Evolutionary conservation across 2,797 vertebrate genomes (phyloP).

Genomic region (Gobionotothen gibberifrons): DNA sequence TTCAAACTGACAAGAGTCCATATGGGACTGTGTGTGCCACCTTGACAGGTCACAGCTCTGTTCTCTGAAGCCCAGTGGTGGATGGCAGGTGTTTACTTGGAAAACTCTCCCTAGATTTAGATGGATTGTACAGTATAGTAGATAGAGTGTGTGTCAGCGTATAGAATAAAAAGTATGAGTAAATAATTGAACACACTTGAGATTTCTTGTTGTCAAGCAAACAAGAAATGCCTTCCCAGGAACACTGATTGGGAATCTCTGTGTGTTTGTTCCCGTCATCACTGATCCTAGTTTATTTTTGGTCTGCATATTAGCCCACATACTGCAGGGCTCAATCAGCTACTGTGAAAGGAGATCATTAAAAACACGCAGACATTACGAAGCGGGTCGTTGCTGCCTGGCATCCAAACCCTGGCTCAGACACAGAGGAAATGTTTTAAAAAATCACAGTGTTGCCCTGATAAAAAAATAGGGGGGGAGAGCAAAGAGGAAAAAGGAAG

Average conservation of each 20-base stretch:
- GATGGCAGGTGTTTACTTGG: constrained; percentile 32
- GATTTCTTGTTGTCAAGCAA: neutral
- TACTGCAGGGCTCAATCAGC: constrained; percentile 55
- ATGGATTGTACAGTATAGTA: neutral
- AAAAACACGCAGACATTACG: constrained; percentile 31
- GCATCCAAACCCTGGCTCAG: constrained; percentile 11
- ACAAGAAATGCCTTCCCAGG: neutral
- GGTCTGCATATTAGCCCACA: constrained; percentile 30
- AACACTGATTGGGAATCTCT: neutral
- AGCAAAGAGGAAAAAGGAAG: neutral
- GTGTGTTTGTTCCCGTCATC: constrained; percentile 8
- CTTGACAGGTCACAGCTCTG: constrained; percentile 61
- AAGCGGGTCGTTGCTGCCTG: neutral
- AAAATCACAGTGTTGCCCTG: neutral
- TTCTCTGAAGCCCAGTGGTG: constrained; percentile 29
- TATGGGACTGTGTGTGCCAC: constrained; percentile 47
- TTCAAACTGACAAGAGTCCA: constrained; percentile 58
- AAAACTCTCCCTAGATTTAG: constrained; percentile 12
- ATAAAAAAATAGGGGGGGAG: constrained; percentile 5
- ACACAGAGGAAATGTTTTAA: constrained; percentile 19
- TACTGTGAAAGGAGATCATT: constrained; percentile 50
- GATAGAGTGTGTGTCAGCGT: neutral
- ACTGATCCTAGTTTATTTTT: constrained; percentile 41
- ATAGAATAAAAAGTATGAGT: constrained; percentile 18
- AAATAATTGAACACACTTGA: constrained; percentile 39